Evolutionary conservation across 2,797 vertebrate genomes (phyloP).

Genomic region (Poeciliopsis infans): DNA sequence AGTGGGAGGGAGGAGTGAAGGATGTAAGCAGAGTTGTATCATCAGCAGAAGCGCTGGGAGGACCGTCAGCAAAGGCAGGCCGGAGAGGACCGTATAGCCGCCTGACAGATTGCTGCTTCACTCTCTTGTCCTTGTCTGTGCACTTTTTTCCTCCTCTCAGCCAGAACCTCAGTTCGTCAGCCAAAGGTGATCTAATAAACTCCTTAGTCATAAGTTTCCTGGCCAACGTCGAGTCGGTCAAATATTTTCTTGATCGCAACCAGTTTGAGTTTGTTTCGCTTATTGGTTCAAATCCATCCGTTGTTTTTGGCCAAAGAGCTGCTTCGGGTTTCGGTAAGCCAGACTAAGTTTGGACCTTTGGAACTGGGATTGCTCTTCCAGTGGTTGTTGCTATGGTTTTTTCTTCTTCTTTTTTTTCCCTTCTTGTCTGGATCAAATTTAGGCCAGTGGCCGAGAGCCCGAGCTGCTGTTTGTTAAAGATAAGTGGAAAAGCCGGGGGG

Average conservation of each 20-base stretch:
- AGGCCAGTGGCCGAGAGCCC: constrained; percentile 74
- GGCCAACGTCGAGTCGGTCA: neutral
- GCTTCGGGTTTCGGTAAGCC: constrained; percentile 26
- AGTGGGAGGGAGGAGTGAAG: constrained; percentile 74
- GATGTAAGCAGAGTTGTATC: constrained; percentile 74
- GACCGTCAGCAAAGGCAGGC: constrained; percentile 63
- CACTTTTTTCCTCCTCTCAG: constrained; percentile 32
- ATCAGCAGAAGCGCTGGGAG: constrained; percentile 65
- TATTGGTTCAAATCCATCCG: constrained; percentile 44
- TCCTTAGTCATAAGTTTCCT: constrained; percentile 10
- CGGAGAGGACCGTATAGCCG: constrained; percentile 36
- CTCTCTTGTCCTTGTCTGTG: constrained; percentile 32
- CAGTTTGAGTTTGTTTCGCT: constrained; percentile 30
- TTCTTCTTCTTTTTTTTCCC: constrained; percentile 22
- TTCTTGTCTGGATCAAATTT: constrained; percentile 76
- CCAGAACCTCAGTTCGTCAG: constrained; percentile 5
- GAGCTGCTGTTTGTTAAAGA: constrained; percentile 81
- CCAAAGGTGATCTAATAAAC: constrained; percentile 40
- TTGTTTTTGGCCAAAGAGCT: constrained; percentile 29
- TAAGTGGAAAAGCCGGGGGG: constrained; percentile 78
- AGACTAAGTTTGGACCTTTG: constrained; percentile 59
- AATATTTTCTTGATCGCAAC: constrained; percentile 5
- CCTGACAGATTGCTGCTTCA: constrained; percentile 64
- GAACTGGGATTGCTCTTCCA: constrained; percentile 63
- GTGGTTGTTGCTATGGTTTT: constrained; percentile 72